Base-by-base conservation (phyloP, 1,140 invertebrate genomes). In the Temnothorax nylanderi region DNA sequence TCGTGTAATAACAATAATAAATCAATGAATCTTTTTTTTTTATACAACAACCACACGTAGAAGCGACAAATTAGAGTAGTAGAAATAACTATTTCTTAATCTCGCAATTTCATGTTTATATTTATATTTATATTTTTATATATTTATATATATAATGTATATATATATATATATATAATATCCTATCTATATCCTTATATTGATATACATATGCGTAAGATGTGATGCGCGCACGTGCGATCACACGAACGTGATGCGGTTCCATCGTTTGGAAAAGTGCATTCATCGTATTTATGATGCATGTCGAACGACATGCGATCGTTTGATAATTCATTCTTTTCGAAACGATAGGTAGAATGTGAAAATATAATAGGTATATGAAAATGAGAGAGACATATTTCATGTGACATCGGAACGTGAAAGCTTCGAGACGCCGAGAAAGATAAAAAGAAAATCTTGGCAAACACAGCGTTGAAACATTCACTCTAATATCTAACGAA, bases 41-140 rank as follows among this genome's bases (percentile, higher is more conserved):
- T 93, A 94, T 95, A 95, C 94, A 95, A 95, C 94, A 95, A 95
- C 93, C 94, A 95, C 95, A 95, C 94, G 92, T 95, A 95, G 94
- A 95, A 95, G 94, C 94, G 94, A 95, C 91, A 91, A 95, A 95
- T 95, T 95, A 95, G 93, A 94, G 91, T 94, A 95, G 94, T 95
- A 95, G 94, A 95, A 95, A 95, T 95, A 93, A 95, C 94, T 95
- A 95, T 94, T 89, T 87, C 89, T 93, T 93, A 92, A 90, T 91
- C 92, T 93, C 92, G 91, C 89, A 90, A 87, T 85, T 87, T 92
- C 80, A 87, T 86, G 76, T 85, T 78, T 89, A 80, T 89, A 87
- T 81, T 81, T 91, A 84, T 89, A 37, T 18, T 18, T 77, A 49
- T 56, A 64, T 88, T 37, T 86, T 88, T 89, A 90, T 92, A 90